Base-by-base conservation (phyloP, 2,113 vertebrate genomes). In the Prinia subflava region DNA sequence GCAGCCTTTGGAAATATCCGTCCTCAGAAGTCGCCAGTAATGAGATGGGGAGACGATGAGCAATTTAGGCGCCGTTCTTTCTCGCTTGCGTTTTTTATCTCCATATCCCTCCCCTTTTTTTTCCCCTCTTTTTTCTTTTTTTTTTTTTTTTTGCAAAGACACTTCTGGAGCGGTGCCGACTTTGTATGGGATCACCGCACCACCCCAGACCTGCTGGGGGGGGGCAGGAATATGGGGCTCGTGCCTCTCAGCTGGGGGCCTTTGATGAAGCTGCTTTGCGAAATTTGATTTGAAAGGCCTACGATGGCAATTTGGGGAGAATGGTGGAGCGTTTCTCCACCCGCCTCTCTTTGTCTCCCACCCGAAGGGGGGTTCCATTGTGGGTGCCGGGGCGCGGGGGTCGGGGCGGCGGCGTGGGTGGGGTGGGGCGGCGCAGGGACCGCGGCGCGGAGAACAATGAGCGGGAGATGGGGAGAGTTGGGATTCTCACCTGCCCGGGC, bases 401-500 rank as follows among this genome's bases (percentile, higher is more conserved):
- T 75, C 92, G 62, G 87, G 75, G 92, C 31, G 85, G 88, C 13
- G 80, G 91, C 30, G 16, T 73, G 87, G 94, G 85, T 77, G 59
- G 96, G 96, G 87, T 69, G 70, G 94, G 94, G 94, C 93, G 68
- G 83, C 63, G 52, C 97, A 95, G 97, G 98, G 98, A 95, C 97
- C 91, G 96, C 95, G 96, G 97, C 96, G 94, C 87, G 82, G 90
- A 92, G 97, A 97, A 98, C 97, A 98, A 98, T 97, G 79, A 95
- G 87, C 82, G 92, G 97, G 96, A 97, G 96, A 97, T 95, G 97
- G 97, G 98, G 97, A 98, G 98, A 97, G 98, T 97, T 97, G 95
- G 97, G 97, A 97, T 97, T 98, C 99, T 99, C 98, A 99, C 99
- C 99, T 99, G 98, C 98, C 97, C 97, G 98, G 97, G 96, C 97